Evolutionary conservation across 2,113 vertebrate species (phyloP), one percentile per base, ranked within the genome.

Genomic region (Rhynchopsitta pachyrhyncha): DNA sequence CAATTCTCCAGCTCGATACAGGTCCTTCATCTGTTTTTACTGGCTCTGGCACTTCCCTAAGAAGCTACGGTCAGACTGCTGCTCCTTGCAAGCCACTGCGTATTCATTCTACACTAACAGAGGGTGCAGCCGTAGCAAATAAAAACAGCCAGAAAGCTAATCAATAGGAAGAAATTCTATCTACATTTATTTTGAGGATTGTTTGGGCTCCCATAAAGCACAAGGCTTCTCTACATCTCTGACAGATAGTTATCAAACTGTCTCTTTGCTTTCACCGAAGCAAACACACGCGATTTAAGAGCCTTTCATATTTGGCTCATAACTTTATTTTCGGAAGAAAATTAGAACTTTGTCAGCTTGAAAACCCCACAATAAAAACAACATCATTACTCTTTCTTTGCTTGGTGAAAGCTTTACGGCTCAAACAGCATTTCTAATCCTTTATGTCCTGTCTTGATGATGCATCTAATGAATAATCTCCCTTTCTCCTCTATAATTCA

Each of bases 401-500:
- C 57, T 39, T 86, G 49, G 70, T 96, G 88, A 96, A 95, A 90
- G 94, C 73, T 97, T 95, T 95, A 95, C 93, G 76, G 88, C 82
- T 89, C 90, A 85, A 83, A 70, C 37, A 83, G 62, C 57, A 25
- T 78, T 88, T 93, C 83, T 90, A 95, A 94, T 85, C 71, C 69
- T 91, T 96, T 94, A 91, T 84, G 88, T 91, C 88, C 88, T 79
- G 66, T 73, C n/a, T 28, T 47, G 82, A 55, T 75, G 78, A 95
- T 79, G 81, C 82, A 94, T 94, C 91, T 85, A 93, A 94, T 89
- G 92, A 95, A 96, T 96, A 95, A 95, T 87, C 87, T 93, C 86
- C 70, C 53, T 81, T 93, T 91, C 70, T 88, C 83, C 88, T 89
- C 82, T 91, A 60, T 90, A 94, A 95, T 91, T 96, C 94, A 71